Conservation (phyloP, 2,113 vertebrate species). For the Cromileptes altivelis region DNA sequence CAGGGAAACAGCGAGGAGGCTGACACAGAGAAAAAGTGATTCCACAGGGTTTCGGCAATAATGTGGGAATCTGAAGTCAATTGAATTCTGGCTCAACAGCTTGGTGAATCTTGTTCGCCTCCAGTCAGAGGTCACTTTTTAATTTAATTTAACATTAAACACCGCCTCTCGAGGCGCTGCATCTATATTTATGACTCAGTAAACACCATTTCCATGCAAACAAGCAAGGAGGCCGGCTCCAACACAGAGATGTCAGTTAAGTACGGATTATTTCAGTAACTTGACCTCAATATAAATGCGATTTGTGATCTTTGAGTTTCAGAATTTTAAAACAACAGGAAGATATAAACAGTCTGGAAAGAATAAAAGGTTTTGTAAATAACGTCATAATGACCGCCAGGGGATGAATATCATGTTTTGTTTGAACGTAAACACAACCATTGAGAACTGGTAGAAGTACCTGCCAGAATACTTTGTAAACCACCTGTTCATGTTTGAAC, state of each 20-base stretch:
- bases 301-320: too few species aligned
- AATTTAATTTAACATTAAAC: slow-evolving; percentile 46
- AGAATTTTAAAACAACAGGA: too few species aligned
- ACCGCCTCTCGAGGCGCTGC: slow-evolving; percentile 3
- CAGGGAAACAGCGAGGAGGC: slow-evolving; percentile 29
- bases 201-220: slow-evolving; percentile 51
- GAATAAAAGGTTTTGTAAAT: too few species aligned
- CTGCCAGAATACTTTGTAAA: too few species aligned
- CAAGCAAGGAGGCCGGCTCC: slow-evolving; percentile 2
- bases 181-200: slow-evolving; percentile 61
- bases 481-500: too few species aligned
- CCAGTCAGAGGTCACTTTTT: slow-evolving; percentile 15
- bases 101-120: not conserved
- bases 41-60: slow-evolving; percentile 3
- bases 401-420: too few species aligned
- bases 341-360: too few species aligned
- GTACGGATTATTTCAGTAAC: not conserved
- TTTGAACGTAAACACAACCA: too few species aligned
- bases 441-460: too few species aligned
- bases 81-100: slow-evolving; percentile 25
- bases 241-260: not conserved
- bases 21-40: slow-evolving; percentile 20
- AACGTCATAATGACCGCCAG: too few species aligned
- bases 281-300: not conserved
- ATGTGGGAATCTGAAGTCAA: slow-evolving; percentile 1